Evolutionary conservation across 2,797 vertebrate genomes (phyloP).

Genomic region (Corythornis leucogaster): DNA sequence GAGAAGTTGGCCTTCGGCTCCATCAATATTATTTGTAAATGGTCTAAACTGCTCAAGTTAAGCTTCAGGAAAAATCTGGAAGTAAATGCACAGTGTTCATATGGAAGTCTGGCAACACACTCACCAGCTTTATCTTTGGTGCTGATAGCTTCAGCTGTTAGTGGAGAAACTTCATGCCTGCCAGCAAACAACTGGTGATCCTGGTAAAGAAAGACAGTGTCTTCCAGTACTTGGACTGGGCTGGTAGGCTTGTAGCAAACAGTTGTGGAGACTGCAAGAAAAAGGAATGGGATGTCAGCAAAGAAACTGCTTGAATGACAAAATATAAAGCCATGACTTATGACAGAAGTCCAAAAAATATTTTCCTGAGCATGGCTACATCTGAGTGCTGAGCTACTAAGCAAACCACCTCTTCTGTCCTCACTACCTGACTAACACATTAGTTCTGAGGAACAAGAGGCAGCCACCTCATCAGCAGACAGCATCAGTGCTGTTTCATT

Average conservation of each 20-base stretch:
- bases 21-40: not conserved
- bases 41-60: not conserved
- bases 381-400: not conserved
- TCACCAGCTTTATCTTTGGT: constrained; percentile 77
- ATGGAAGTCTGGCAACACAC: not conserved
- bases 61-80: not conserved
- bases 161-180: constrained; percentile 68
- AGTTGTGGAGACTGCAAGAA: constrained; percentile 66
- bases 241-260: constrained; percentile 70
- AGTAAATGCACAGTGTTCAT: not conserved
- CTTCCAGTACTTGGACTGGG: constrained; percentile 72
- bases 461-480: not conserved
- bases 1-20: not conserved
- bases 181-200: constrained; percentile 73
- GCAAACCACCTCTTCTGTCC: not conserved
- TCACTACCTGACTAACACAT: not conserved
- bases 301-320: not conserved
- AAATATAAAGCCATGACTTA: not conserved
- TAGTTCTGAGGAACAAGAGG: not conserved
- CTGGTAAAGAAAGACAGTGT: constrained; percentile 68
- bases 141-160: constrained; percentile 61
- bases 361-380: not conserved
- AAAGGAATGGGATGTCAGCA: not conserved
- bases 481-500: not conserved
- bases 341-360: not conserved